These are phyloP conservation scores for Apis cerana DNA, from an alignment of 1,140 invertebrate genomes.

Conservation along the genomic window DNA sequence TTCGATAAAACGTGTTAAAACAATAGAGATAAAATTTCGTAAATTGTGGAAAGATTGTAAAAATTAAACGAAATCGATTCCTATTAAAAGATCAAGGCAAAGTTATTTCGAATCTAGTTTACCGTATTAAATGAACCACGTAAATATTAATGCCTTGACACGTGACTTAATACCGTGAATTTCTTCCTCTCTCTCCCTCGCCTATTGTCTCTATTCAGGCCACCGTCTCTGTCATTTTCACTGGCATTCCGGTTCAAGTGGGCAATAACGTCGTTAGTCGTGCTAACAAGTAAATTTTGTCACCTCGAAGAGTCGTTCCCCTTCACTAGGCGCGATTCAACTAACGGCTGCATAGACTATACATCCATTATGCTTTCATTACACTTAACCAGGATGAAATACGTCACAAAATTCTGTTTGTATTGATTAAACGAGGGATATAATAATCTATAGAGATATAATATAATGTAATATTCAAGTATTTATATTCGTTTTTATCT, in stretches of 20 bases:
- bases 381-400: not conserved
- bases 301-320: conserved; percentile 5
- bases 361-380: not conserved
- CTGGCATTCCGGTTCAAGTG: conserved; percentile 29
- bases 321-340: conserved; percentile 1
- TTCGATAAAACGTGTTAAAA: not conserved
- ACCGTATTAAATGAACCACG: conserved; percentile 43
- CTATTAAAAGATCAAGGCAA: not conserved
- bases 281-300: conserved; percentile 51
- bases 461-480: no score
- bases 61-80: conserved; percentile 1
- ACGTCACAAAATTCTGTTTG: no score
- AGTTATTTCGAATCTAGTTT: conserved; percentile 8
- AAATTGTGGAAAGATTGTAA: not conserved
- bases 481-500: no score
- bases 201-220: conserved; percentile 19
- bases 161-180: conserved; percentile 15
- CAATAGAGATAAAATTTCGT: no score
- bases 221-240: conserved; percentile 37
- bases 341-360: not conserved
- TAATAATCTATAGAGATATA: no score
- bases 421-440: no score
- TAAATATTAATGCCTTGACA: conserved; percentile 53
- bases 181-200: not conserved
- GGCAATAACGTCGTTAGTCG: conserved; percentile 47